Evolutionary conservation across 1,140 invertebrate genomes (phyloP).

Genomic region (Eurosta solidaginis): DNA sequence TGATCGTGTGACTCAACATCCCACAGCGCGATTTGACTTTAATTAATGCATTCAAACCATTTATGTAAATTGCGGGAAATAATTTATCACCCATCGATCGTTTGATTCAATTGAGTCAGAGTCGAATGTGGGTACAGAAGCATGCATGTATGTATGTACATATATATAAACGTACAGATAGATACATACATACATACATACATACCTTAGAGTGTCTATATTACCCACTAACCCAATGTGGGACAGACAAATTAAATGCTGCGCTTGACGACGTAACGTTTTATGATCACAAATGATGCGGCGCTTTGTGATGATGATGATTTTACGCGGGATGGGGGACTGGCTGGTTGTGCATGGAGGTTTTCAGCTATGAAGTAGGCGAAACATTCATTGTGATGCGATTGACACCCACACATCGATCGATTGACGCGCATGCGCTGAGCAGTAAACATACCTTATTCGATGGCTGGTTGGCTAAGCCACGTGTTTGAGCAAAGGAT

Average conservation of each 20-base stretch:
- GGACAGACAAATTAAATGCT: not conserved
- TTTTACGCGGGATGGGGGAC: not conserved
- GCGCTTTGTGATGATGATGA: not conserved
- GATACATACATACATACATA: no score
- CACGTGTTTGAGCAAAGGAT: not conserved
- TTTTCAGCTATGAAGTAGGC: not conserved
- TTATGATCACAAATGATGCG: slow-evolving; percentile 21
- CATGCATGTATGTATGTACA: no score
- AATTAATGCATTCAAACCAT: slow-evolving; percentile 59
- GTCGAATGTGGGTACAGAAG: no score
- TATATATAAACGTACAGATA: no score
- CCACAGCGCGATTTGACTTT: slow-evolving; percentile 49
- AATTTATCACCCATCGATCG: slow-evolving; percentile 55
- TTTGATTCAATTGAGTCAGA: slow-evolving; percentile 20
- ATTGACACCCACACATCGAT: slow-evolving; percentile 4
- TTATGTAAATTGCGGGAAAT: slow-evolving; percentile 59
- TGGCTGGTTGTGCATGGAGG: not conserved
- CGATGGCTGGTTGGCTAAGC: not conserved
- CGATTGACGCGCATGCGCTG: not conserved
- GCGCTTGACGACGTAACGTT: not conserved
- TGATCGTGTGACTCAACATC: slow-evolving; percentile 33
- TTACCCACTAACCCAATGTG: not conserved
- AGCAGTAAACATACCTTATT: not conserved
- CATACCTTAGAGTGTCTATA: no score
- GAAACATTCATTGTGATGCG: slow-evolving; percentile 14